phyloP scores from a whole-genome alignment of 2,113 vertebrate species.

The Oryzias javanicus region DNA sequence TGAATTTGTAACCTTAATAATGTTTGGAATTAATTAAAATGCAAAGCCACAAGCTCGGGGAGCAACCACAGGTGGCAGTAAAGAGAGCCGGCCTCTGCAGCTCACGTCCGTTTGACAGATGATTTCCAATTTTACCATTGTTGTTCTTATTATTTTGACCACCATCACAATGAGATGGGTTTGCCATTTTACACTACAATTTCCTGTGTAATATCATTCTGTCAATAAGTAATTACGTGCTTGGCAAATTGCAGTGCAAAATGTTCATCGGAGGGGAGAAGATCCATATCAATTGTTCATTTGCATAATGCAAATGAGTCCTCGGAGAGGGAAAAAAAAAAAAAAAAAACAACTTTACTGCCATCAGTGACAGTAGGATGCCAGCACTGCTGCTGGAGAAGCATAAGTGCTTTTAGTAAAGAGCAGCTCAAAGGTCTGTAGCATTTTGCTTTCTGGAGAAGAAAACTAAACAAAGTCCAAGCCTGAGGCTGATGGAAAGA shows the following conservation, averaged over 20 bases:
- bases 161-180: conserved; percentile 43
- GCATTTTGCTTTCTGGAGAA: conserved; percentile 13
- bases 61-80: conserved; percentile 56
- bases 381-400: conserved; percentile 47
- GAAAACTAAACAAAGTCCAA: conserved; percentile 35
- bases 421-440: conserved; percentile 49
- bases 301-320: conserved; percentile 72
- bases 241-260: conserved; percentile 68
- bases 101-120: conserved; percentile 49
- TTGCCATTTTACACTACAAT: conserved; percentile 68
- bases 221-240: conserved; percentile 80
- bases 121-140: conserved; percentile 52
- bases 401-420: conserved; percentile 42
- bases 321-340: conserved; percentile 34
- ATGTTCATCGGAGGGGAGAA: conserved; percentile 67
- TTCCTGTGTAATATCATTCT: conserved; percentile 69
- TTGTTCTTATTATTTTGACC: conserved; percentile 40
- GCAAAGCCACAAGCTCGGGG: conserved; percentile 47
- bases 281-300: conserved; percentile 68
- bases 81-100: conserved; percentile 26
- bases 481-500: neutral
- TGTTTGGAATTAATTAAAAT: conserved; percentile 69
- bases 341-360: conserved; percentile 50
- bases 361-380: conserved; percentile 53
- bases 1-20: conserved; percentile 64